Conservation (phyloP, 2,888 invertebrate genomes). For the Rhodophaea formosa region DNA sequence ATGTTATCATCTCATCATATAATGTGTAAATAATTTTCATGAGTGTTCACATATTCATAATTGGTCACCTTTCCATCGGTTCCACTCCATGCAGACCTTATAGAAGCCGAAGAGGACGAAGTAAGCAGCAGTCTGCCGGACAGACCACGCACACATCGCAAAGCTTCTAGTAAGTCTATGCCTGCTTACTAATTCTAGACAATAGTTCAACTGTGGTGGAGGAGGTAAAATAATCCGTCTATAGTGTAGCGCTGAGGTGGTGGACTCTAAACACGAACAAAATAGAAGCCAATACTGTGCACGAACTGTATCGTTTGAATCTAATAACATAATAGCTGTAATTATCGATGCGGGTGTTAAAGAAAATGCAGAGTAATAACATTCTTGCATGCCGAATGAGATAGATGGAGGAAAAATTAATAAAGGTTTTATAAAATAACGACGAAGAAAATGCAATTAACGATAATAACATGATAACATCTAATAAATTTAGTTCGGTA, state of each 20-base stretch:
- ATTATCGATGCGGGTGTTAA: slow-evolving; percentile 9
- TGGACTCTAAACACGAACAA: neutral
- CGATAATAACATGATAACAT: slow-evolving; percentile 8
- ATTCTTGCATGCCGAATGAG: slow-evolving; percentile 26
- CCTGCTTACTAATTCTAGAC: slow-evolving; percentile 28
- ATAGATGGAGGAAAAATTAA: slow-evolving; percentile 1
- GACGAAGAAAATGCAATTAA: neutral
- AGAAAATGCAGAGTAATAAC: slow-evolving; percentile 18
- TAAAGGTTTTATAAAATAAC: neutral
- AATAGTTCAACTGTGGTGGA: slow-evolving; percentile 15
- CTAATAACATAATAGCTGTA: slow-evolving; percentile 2
- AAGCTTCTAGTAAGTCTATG: slow-evolving; percentile 81
- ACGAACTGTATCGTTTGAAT: neutral
- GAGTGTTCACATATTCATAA: slow-evolving; percentile 39
- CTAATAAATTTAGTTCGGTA: neutral
- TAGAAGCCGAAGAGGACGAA: slow-evolving; percentile 81
- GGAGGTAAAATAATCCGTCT: slow-evolving; percentile 18
- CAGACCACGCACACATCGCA: slow-evolving; percentile 70
- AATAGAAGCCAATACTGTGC: slow-evolving; percentile 15
- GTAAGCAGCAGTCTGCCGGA: slow-evolving; percentile 72
- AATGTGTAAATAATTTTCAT: slow-evolving; percentile 41
- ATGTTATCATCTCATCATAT: slow-evolving; percentile 39
- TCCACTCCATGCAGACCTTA: slow-evolving; percentile 72
- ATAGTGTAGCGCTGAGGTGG: slow-evolving; percentile 3
- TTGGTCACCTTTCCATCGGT: slow-evolving; percentile 43